These are phyloP conservation scores for Tenthredo notha DNA, from an alignment of 2,888 invertebrate genomes.

Conservation along the genomic window DNA sequence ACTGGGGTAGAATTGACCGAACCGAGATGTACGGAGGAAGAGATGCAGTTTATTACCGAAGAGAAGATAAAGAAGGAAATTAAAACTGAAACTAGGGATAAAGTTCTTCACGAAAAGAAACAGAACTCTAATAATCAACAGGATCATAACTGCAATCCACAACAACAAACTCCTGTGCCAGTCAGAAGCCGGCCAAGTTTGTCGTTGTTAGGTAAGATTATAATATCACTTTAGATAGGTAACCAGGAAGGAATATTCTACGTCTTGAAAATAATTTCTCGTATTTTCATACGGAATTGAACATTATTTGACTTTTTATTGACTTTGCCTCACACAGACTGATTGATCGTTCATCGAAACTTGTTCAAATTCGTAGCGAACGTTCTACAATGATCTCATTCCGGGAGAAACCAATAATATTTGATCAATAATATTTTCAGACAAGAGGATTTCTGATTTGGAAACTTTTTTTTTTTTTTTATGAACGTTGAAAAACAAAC, in stretches of 20 bases:
- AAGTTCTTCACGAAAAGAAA: constrained; percentile 68
- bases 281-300: not conserved
- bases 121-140: constrained; percentile 63
- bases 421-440: not conserved
- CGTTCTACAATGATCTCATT: not conserved
- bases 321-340: not conserved
- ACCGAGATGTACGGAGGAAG: constrained; percentile 75
- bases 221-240: not conserved
- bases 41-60: constrained; percentile 83
- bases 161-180: constrained; percentile 64
- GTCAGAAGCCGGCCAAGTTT: constrained; percentile 70
- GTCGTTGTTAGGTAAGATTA: constrained; percentile 70
- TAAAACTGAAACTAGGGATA: constrained; percentile 76
- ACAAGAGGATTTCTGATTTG: not conserved
- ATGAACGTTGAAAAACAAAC: not conserved
- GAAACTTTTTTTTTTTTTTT: not conserved
- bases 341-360: not conserved
- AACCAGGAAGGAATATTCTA: not conserved
- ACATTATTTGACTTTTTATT: not conserved
- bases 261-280: not conserved
- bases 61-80: constrained; percentile 78
- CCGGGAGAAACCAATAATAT: not conserved
- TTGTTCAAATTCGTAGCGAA: not conserved
- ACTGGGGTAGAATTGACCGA: constrained; percentile 74
- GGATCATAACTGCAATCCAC: constrained; percentile 63